Evolutionary conservation across 2,888 invertebrate genomes (phyloP).

Genomic region (Capitulum mitella): DNA sequence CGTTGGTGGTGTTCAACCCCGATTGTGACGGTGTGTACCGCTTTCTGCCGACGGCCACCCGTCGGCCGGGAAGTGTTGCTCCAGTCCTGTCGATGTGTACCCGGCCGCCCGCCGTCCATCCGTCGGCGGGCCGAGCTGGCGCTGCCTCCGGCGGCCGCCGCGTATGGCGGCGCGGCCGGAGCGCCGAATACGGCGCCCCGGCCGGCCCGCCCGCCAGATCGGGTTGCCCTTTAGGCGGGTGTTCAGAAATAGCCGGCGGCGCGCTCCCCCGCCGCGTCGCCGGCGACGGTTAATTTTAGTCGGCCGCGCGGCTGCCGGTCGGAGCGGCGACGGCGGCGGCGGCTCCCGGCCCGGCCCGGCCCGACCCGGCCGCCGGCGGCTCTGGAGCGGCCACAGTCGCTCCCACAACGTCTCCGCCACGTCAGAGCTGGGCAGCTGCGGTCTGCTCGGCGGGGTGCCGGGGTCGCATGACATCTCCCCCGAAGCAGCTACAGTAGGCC

Average conservation of each 20-base stretch:
- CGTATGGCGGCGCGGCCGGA: background rate
- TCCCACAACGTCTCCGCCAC: no score
- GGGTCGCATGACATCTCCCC: no score
- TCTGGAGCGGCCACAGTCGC: background rate
- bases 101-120: no score
- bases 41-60: no score
- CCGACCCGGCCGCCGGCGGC: background rate
- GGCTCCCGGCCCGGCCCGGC: background rate
- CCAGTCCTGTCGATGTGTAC: no score
- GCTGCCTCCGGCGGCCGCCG: background rate
- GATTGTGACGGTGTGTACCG: no score
- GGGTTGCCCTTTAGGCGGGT: conserved; percentile 10
- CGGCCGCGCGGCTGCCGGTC: background rate
- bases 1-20: no score
- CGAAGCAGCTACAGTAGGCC: no score
- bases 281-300: conserved; percentile 15
- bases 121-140: background rate
- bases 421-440: no score
- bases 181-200: background rate
- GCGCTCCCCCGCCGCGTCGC: background rate
- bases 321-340: background rate
- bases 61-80: no score
- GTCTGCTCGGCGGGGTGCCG: no score
- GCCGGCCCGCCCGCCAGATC: background rate
- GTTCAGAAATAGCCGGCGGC: background rate